Percentiles rank a stretch among this genome's conserved stretches.
Conservation (phyloP, 2,888 invertebrate genomes). For the Cremastinae sp. region DNA sequence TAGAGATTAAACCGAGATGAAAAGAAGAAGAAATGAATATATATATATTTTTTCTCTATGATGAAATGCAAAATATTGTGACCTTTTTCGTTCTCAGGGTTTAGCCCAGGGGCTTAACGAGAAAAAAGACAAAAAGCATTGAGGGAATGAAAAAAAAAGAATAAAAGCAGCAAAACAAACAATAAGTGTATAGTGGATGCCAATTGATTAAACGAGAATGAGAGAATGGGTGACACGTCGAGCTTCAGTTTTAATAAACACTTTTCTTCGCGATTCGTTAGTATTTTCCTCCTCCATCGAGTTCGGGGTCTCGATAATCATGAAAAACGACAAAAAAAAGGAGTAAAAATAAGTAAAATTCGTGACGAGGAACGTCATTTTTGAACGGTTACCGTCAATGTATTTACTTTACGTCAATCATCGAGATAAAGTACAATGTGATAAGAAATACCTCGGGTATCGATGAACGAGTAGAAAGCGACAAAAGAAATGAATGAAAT, state of each 20-base stretch:
- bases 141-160: constrained; percentile 13
- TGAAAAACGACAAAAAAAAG: not conserved
- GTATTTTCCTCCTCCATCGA: constrained; percentile 13
- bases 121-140: constrained; percentile 18
- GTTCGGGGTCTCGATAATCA: not conserved
- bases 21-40: not conserved
- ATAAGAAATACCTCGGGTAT: no score
- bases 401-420: no score
- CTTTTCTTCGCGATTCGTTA: constrained; percentile 24
- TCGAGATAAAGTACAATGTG: no score
- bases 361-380: no score
- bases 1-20: not conserved
- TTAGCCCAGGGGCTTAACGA: constrained; percentile 1
- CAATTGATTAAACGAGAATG: constrained; percentile 48
- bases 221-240: constrained; percentile 33
- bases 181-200: constrained; percentile 58
- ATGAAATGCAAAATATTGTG: no score
- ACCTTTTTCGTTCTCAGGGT: constrained; percentile 7
- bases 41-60: constrained; percentile 1
- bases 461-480: no score
- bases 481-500: no score
- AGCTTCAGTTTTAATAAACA: constrained; percentile 32
- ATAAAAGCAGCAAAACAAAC: no score
- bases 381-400: no score
- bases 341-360: not conserved